Conservation (phyloP, 2,888 invertebrate genomes). For the Allygus modestus region DNA sequence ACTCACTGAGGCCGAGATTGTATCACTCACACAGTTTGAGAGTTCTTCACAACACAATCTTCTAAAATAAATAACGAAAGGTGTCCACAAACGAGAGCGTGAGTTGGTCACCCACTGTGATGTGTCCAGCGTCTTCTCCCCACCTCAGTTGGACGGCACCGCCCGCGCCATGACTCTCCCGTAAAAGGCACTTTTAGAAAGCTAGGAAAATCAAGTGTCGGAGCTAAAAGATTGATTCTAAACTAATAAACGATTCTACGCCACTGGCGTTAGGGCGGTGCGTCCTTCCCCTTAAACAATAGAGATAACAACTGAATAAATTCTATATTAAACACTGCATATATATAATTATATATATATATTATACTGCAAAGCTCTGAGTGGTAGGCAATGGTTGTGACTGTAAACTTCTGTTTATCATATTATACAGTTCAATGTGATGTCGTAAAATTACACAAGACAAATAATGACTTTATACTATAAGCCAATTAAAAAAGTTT, state of each 20-base stretch:
- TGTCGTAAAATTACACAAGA: too few species aligned
- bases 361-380: slow-evolving; percentile 52
- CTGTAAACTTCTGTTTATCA: too few species aligned
- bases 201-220: slow-evolving; percentile 50
- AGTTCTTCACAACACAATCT: slow-evolving; percentile 56
- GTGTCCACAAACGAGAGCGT: neutral
- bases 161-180: slow-evolving; percentile 11
- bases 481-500: too few species aligned
- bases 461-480: too few species aligned
- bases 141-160: slow-evolving; percentile 3
- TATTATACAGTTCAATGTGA: too few species aligned
- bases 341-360: slow-evolving; percentile 44
- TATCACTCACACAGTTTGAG: slow-evolving; percentile 47
- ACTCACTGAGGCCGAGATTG: slow-evolving; percentile 34
- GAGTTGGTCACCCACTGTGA: slow-evolving; percentile 22
- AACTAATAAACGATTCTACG: slow-evolving; percentile 47
- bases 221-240: slow-evolving; percentile 49
- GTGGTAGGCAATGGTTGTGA: neutral
- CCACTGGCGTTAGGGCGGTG: slow-evolving; percentile 22
- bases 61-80: slow-evolving; percentile 55
- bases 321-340: slow-evolving; percentile 63
- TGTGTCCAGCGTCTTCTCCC: slow-evolving; percentile 28
- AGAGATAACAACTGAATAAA: slow-evolving; percentile 59
- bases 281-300: slow-evolving; percentile 34
- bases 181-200: slow-evolving; percentile 60